Evolutionary conservation across 2,113 vertebrate species (phyloP).

Genomic region (Manacus vitellinus): DNA sequence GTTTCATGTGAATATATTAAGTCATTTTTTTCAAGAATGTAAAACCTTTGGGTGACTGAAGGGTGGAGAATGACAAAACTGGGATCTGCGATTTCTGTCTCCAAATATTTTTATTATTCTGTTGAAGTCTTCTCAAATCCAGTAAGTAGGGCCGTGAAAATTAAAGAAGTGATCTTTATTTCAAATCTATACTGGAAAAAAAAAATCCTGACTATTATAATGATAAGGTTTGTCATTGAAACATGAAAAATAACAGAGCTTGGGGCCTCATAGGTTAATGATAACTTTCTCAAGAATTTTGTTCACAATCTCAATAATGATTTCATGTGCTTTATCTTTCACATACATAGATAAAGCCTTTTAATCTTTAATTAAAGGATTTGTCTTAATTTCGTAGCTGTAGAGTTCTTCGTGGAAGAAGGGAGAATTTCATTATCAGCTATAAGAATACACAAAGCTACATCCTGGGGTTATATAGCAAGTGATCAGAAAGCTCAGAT

Average conservation of each 20-base stretch:
- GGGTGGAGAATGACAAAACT: neutral
- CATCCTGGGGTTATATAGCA: neutral
- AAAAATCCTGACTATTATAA: neutral
- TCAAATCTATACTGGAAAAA: neutral
- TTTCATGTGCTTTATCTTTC: constrained; percentile 27
- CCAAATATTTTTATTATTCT: neutral
- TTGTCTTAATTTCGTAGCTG: neutral
- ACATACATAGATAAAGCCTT: neutral
- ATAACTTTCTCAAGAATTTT: neutral
- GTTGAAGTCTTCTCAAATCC: neutral
- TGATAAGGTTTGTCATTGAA: neutral
- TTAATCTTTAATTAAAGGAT: constrained; percentile 25
- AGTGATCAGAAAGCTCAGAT: neutral
- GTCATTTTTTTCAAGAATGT: neutral
- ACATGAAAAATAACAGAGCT: neutral
- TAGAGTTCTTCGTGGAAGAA: neutral
- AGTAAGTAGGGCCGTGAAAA: neutral
- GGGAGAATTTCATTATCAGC: neutral
- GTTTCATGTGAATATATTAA: neutral
- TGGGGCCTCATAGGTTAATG: neutral
- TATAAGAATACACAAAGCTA: neutral
- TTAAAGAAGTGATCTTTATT: neutral
- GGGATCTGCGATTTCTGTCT: neutral
- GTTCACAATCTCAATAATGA: neutral
- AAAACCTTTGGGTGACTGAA: neutral